These are phyloP conservation scores for Agelastica alni DNA, from an alignment of 2,888 invertebrate species.

Conservation along the genomic window DNA sequence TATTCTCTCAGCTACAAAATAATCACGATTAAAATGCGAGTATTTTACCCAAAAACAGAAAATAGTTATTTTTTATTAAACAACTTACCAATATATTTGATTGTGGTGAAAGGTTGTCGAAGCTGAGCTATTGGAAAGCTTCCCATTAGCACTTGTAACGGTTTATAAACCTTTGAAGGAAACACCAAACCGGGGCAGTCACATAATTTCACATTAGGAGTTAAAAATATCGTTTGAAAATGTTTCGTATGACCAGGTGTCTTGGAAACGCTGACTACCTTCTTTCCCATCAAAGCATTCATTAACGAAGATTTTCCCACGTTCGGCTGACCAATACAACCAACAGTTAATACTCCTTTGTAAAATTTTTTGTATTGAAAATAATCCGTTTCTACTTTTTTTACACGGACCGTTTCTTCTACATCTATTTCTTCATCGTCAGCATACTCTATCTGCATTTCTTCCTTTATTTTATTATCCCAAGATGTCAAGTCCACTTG, in stretches of 20 bases:
- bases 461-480: constrained; percentile 83
- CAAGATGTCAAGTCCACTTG: constrained; percentile 79
- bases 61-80: too few relatives aligned
- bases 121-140: constrained; percentile 93
- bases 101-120: constrained; percentile 81
- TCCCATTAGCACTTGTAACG: constrained; percentile 87
- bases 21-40: too few relatives aligned
- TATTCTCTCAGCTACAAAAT: constrained; percentile 67
- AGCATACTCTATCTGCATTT: constrained; percentile 66
- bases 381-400: constrained; percentile 64
- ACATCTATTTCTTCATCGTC: constrained; percentile 58
- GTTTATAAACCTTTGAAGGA: constrained; percentile 83
- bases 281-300: constrained; percentile 90
- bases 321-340: constrained; percentile 83
- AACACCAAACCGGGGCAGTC: constrained; percentile 96
- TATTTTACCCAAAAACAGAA: too few relatives aligned
- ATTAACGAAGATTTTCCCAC: constrained; percentile 94
- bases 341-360: constrained; percentile 81
- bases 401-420: constrained; percentile 55
- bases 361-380: constrained; percentile 71
- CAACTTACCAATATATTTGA: constrained; percentile 66
- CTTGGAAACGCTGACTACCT: constrained; percentile 90
- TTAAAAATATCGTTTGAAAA: constrained; percentile 93
- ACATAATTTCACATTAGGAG: constrained; percentile 82
- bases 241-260: constrained; percentile 97